These are phyloP conservation scores for Myzus persicae DNA, from an alignment of 1,140 invertebrate species.

Conservation along the genomic window DNA sequence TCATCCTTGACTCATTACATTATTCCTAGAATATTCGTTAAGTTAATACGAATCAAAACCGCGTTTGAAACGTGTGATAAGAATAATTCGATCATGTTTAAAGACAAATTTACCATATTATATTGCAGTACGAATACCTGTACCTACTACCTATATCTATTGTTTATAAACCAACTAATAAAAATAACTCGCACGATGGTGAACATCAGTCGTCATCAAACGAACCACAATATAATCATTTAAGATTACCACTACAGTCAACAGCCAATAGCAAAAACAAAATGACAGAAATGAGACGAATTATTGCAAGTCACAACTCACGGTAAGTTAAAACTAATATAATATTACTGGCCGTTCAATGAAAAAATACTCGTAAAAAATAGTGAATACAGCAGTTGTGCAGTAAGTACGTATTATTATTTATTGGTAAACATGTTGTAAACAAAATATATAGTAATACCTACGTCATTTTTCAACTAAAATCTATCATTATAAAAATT, in stretches of 20 bases:
- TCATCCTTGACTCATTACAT: slow-evolving; percentile 41
- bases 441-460: slow-evolving; percentile 16
- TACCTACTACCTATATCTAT: not conserved
- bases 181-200: not conserved
- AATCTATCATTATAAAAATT: not conserved
- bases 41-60: not conserved
- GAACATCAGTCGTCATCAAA: not conserved
- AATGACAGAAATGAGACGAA: not conserved
- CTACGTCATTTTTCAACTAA: not conserved
- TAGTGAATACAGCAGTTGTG: not conserved
- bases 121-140: not conserved
- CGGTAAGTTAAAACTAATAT: not conserved
- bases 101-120: not conserved
- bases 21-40: slow-evolving; percentile 21
- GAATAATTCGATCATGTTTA: not conserved
- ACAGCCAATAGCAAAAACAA: not conserved
- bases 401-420: not conserved
- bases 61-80: not conserved
- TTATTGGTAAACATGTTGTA: not conserved
- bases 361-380: not conserved
- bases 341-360: not conserved
- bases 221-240: not conserved
- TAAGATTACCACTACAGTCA: not conserved
- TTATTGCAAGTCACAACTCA: not conserved
- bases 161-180: not conserved